Percentiles rank a stretch among this genome's conserved stretches.
Evolutionary conservation across 2,797 vertebrate species (phyloP).

Genomic region (Valencia hispanica): DNA sequence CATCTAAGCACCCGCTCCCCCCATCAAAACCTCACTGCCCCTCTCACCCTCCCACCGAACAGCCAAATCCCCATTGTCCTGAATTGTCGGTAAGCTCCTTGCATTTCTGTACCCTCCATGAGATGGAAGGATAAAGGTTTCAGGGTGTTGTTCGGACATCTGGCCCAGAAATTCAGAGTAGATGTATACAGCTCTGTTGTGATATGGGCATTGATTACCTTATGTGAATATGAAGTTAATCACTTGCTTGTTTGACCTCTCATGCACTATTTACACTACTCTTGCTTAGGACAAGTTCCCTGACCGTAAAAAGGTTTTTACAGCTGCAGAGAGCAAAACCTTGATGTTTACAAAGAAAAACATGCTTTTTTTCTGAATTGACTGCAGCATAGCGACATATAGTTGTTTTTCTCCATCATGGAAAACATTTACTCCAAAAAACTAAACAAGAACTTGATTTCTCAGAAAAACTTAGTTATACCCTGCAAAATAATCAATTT

Average conservation of each 20-base stretch:
- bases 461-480: too few species aligned
- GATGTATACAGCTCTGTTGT: constrained; percentile 48
- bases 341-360: constrained; percentile 6
- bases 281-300: constrained; percentile 20
- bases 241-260: constrained; percentile 33
- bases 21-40: constrained; percentile 5
- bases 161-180: constrained; percentile 58
- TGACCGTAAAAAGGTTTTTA: constrained; percentile 27
- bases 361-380: background rate
- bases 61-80: constrained; percentile 62
- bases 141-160: constrained; percentile 60
- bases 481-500: too few species aligned
- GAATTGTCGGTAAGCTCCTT: constrained; percentile 68
- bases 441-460: background rate
- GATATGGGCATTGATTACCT: constrained; percentile 63
- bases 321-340: constrained; percentile 13
- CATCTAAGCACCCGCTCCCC: constrained; percentile 35
- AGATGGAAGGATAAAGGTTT: constrained; percentile 48
- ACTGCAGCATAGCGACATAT: background rate
- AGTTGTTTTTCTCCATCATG: background rate
- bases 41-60: constrained; percentile 20
- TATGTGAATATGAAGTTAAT: constrained; percentile 20
- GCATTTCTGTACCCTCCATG: constrained; percentile 46
- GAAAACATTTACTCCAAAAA: background rate
- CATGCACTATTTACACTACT: constrained; percentile 9